Evolutionary conservation across 2,113 vertebrate species (phyloP).

Genomic region (Acrocephalus kingi): DNA sequence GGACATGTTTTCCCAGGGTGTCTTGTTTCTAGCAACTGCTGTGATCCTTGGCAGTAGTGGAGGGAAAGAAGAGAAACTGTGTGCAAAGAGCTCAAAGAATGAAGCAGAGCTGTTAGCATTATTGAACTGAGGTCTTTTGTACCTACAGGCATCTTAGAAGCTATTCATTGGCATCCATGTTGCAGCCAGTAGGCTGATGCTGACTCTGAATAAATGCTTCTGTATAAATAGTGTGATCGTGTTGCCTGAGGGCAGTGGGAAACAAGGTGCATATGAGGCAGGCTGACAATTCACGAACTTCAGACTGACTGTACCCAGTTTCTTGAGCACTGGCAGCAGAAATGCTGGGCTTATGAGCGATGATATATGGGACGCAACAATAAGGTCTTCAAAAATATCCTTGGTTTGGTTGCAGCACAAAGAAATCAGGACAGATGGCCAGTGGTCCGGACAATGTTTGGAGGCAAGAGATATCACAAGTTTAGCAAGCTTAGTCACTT

Average conservation of each 20-base stretch:
- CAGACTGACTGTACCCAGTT: neutral
- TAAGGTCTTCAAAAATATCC: neutral
- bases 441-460: neutral
- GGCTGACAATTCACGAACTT: neutral
- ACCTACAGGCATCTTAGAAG: neutral
- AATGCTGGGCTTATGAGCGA: neutral
- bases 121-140: neutral
- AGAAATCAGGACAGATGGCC: neutral
- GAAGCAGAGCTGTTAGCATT: neutral
- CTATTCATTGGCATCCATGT: neutral
- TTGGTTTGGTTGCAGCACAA: neutral
- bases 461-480: neutral
- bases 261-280: neutral
- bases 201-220: neutral
- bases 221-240: neutral
- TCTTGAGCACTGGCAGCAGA: neutral
- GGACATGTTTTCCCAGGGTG: slow-evolving; percentile 13
- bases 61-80: neutral
- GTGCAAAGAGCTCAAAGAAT: neutral
- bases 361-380: neutral
- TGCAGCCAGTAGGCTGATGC: neutral
- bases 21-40: slow-evolving; percentile 56
- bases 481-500: neutral
- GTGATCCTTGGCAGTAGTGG: slow-evolving; percentile 7
- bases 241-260: neutral